phyloP scores from a whole-genome alignment of 1,140 invertebrate species.

The Cataglyphis hispanica region DNA sequence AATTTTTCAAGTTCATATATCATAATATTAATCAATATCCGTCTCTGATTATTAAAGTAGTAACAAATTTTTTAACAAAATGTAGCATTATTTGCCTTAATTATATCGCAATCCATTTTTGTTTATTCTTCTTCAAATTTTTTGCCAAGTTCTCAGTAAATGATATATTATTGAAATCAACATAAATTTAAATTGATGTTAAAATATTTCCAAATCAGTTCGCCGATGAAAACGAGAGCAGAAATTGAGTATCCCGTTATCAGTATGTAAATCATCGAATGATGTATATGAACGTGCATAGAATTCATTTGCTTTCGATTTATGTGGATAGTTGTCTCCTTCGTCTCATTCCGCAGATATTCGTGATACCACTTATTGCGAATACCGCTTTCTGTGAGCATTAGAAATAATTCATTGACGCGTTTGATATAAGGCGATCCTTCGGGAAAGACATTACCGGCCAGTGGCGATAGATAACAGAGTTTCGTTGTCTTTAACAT shows the following conservation, averaged over 20 bases:
- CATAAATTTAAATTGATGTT: background rate
- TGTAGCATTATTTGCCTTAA: background rate
- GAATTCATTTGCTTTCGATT: background rate
- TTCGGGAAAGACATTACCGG: background rate
- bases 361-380: constrained; percentile 11
- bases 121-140: background rate
- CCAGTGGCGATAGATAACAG: background rate
- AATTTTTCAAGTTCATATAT: constrained; percentile 37
- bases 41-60: background rate
- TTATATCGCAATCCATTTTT: background rate
- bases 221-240: background rate
- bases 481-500: background rate
- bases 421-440: constrained; percentile 3
- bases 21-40: background rate
- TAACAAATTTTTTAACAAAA: background rate
- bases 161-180: background rate
- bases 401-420: background rate
- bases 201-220: constrained; percentile 25
- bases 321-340: background rate
- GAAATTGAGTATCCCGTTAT: background rate
- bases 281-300: background rate
- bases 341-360: background rate
- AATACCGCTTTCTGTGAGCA: background rate
- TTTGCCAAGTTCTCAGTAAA: background rate
- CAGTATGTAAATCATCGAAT: background rate